Conservation (phyloP, 35 echinoderm and acorn worm species). For the Nesometra sesokonis region DNA sequence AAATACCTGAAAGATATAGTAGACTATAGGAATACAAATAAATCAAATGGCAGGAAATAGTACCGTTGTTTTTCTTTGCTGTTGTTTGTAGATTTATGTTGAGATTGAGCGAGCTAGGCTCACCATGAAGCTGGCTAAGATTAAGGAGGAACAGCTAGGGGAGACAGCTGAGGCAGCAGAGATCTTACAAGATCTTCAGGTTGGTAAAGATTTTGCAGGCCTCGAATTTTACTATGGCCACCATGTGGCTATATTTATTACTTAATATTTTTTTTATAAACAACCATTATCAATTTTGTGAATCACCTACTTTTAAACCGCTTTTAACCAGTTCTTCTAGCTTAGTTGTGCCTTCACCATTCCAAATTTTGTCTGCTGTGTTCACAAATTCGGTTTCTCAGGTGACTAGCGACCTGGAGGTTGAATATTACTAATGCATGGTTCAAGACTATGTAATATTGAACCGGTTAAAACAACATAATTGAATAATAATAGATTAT, state of each 20-base stretch:
- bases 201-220: constrained; percentile 11
- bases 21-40: background rate
- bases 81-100: constrained; percentile 89
- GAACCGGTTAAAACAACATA: no score
- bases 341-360: no score
- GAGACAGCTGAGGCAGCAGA: constrained; percentile 78
- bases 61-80: background rate
- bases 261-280: background rate
- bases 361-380: no score
- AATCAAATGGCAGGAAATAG: background rate
- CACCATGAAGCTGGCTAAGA: constrained; percentile 94
- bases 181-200: constrained; percentile 86
- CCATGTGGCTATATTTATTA: background rate
- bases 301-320: no score
- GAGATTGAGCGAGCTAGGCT: constrained; percentile 94
- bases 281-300: no score
- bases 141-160: constrained; percentile 80
- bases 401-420: no score
- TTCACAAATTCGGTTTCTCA: no score
- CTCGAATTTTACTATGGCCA: background rate
- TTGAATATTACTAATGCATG: no score
- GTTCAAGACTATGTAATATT: no score
- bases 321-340: no score
- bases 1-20: background rate
- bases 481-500: no score